phyloP scores from a whole-genome alignment of 2,888 invertebrate genomes.

The Agonum fuliginosum region DNA sequence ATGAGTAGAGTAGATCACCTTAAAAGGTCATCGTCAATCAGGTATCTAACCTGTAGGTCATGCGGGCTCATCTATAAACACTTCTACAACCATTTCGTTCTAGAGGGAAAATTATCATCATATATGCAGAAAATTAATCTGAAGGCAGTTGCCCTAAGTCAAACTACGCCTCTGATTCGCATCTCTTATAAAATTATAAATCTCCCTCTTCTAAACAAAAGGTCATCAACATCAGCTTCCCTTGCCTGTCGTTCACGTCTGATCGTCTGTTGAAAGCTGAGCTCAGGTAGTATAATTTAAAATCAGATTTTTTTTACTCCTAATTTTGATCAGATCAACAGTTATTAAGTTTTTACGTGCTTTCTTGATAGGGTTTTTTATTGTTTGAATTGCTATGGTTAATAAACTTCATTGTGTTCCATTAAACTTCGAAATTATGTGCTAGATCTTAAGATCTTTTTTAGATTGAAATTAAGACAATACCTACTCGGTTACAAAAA shows the following conservation, averaged over 20 bases:
- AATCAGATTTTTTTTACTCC: slow-evolving; percentile 36
- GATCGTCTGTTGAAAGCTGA: not conserved
- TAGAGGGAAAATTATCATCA: too few relatives aligned
- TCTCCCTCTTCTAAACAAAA: too few relatives aligned
- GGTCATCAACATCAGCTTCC: not conserved
- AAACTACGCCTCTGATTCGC: too few relatives aligned
- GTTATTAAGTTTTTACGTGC: slow-evolving; percentile 53
- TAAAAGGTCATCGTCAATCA: too few relatives aligned
- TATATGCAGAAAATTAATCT: too few relatives aligned
- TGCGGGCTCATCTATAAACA: too few relatives aligned
- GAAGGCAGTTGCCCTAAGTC: too few relatives aligned
- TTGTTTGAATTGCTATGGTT: slow-evolving; percentile 18
- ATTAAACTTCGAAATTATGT: slow-evolving; percentile 28
- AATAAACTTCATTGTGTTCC: slow-evolving; percentile 13
- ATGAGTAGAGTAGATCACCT: too few relatives aligned
- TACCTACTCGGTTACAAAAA: slow-evolving; percentile 9
- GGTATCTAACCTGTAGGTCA: too few relatives aligned
- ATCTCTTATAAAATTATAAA: too few relatives aligned
- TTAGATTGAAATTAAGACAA: slow-evolving; percentile 29
- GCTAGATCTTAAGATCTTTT: not conserved
- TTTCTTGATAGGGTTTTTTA: slow-evolving; percentile 37
- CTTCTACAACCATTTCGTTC: too few relatives aligned
- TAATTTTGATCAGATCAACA: slow-evolving; percentile 44
- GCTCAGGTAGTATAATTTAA: slow-evolving; percentile 47
- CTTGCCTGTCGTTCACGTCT: not conserved